These are phyloP conservation scores for Pygoscelis adeliae DNA, from an alignment of 2,113 vertebrate genomes.

Conservation along the genomic window DNA sequence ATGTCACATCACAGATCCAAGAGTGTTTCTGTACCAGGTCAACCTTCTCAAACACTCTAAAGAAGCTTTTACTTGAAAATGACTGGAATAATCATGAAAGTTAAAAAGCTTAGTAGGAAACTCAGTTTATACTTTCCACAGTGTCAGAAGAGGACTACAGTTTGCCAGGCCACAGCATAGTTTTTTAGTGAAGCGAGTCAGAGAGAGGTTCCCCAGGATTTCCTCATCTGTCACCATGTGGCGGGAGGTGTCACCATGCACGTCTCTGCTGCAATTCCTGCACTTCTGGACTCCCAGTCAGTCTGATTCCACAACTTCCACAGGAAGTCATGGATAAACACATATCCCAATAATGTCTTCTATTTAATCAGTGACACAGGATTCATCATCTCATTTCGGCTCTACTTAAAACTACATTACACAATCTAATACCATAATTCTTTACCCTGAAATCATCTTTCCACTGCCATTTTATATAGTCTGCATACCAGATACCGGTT, in stretches of 20 bases:
- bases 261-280: background rate
- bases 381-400: background rate
- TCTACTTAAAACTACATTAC: background rate
- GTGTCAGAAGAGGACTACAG: background rate
- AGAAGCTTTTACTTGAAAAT: background rate
- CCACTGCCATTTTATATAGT: background rate
- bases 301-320: background rate
- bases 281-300: background rate
- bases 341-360: background rate
- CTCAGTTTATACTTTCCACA: background rate
- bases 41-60: background rate
- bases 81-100: background rate
- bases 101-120: background rate
- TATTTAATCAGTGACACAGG: background rate
- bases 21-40: background rate
- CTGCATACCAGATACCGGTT: background rate
- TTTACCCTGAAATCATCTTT: background rate
- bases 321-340: background rate
- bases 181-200: fast-evolving
- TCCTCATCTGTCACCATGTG: fast-evolving
- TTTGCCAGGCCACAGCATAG: fast-evolving
- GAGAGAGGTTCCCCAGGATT: background rate
- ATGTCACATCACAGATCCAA: background rate
- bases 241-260: background rate
- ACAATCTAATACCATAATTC: background rate